Conservation (phyloP, 2,797 vertebrate genomes). For the Hydrophis major region DNA sequence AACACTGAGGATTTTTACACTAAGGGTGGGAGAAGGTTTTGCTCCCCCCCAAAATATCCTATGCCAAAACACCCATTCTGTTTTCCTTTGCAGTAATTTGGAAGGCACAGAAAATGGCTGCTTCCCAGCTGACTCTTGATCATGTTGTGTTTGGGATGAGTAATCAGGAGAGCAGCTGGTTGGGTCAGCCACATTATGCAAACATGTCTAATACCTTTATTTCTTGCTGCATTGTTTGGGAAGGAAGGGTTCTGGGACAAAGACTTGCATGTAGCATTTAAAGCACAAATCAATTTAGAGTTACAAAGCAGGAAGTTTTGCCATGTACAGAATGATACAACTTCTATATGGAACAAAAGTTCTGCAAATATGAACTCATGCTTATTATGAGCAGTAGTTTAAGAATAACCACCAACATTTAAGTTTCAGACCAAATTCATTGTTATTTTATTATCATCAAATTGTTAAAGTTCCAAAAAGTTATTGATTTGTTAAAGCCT, state of each 20-base stretch:
- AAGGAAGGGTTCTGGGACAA: neutral
- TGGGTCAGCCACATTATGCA: neutral
- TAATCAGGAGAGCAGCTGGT: neutral
- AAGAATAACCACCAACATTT: neutral
- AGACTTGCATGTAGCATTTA: neutral
- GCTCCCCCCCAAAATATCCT: neutral
- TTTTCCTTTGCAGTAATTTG: neutral
- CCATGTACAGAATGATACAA: neutral
- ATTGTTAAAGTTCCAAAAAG: neutral
- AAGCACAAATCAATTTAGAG: neutral
- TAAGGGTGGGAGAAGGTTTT: neutral
- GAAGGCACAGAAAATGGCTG: neutral
- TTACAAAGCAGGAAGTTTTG: neutral
- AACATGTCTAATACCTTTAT: neutral
- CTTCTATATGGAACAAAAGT: neutral
- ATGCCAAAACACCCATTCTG: neutral
- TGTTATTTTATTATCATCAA: neutral
- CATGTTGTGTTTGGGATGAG: neutral
- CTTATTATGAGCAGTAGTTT: neutral
- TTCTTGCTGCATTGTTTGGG: neutral
- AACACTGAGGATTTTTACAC: neutral
- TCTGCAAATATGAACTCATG: neutral
- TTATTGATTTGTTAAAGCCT: neutral
- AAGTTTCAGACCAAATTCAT: neutral
- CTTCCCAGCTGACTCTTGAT: neutral